These are phyloP conservation scores for Pocillopora meandrina DNA, from an alignment of 92 coral and sea anemone genomes.

Conservation along the genomic window DNA sequence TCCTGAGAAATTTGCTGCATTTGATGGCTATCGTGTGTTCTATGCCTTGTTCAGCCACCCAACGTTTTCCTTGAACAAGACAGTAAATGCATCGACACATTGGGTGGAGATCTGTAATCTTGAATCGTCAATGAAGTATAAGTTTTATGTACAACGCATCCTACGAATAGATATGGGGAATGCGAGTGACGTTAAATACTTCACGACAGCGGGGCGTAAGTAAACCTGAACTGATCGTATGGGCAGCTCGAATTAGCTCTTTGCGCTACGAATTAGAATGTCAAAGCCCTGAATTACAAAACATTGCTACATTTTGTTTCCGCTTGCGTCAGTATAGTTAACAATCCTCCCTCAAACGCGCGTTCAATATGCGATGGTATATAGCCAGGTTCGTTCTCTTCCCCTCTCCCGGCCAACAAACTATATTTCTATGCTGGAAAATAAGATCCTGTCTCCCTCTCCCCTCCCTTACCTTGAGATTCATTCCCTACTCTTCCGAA, in stretches of 20 bases:
- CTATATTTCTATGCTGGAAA: too few relatives aligned
- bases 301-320: too few relatives aligned
- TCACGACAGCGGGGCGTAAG: slow-evolving; percentile 4
- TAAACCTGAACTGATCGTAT: not conserved
- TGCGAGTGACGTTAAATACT: not conserved
- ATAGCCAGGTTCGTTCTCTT: too few relatives aligned
- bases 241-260: not conserved
- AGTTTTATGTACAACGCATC: slow-evolving; percentile 1
- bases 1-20: not conserved
- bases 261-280: not conserved
- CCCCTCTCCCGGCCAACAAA: too few relatives aligned
- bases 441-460: too few relatives aligned
- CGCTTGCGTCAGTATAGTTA: too few relatives aligned
- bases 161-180: not conserved
- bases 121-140: not conserved
- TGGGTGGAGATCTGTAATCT: slow-evolving; percentile 19
- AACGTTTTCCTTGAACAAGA: not conserved
- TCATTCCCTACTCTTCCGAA: too few relatives aligned
- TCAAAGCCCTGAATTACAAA: too few relatives aligned
- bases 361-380: too few relatives aligned
- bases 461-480: too few relatives aligned
- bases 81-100: not conserved
- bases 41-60: not conserved
- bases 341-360: too few relatives aligned
- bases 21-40: not conserved